These are phyloP conservation scores for Agelas oroides DNA, from an alignment of 37 sponge, comb jelly and placozoan species.

Conservation along the genomic window DNA sequence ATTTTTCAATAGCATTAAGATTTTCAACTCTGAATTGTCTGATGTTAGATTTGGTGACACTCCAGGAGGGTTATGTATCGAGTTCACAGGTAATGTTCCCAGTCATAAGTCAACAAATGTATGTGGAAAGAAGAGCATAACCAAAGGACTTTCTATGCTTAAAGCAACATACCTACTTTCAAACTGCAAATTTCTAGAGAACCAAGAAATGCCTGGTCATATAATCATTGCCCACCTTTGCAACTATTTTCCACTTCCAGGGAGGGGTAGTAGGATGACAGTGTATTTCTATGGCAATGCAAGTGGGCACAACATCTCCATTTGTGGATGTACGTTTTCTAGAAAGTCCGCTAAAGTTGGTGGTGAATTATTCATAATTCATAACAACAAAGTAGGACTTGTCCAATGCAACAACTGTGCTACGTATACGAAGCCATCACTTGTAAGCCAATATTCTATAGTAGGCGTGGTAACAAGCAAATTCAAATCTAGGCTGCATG, in stretches of 20 bases:
- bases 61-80: slow-evolving; percentile 1
- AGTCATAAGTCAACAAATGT: too few species aligned
- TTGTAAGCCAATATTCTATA: neutral
- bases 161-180: slow-evolving; percentile 1
- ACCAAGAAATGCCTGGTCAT: neutral
- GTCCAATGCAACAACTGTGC: neutral
- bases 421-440: neutral
- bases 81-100: neutral
- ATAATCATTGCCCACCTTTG: too few species aligned
- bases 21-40: neutral
- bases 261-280: too few species aligned
- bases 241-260: neutral
- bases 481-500: neutral
- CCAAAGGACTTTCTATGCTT: neutral
- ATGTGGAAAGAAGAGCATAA: too few species aligned
- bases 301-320: too few species aligned
- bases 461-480: slow-evolving; percentile 1
- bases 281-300: too few species aligned
- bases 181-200: slow-evolving; percentile 1
- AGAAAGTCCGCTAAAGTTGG: too few species aligned
- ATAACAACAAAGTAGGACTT: neutral
- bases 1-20: neutral
- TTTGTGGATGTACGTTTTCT: too few species aligned
- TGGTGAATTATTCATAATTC: neutral
- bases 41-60: neutral